Evolutionary conservation across 1,140 invertebrate genomes (phyloP).

Genomic region (Caligus rogercresseyi): DNA sequence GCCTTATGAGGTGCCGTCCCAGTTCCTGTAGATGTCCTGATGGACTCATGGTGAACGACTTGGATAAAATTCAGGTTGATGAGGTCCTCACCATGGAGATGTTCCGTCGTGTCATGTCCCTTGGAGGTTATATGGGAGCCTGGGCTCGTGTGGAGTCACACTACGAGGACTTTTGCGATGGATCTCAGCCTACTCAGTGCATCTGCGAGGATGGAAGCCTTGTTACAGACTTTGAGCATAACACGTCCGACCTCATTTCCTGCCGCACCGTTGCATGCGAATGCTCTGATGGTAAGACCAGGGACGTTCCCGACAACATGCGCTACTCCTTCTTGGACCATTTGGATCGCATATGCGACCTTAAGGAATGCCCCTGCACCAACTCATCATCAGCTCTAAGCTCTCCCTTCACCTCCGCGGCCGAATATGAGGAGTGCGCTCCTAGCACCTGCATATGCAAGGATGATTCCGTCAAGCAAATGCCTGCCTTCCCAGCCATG

Average conservation of each 20-base stretch:
- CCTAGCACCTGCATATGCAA: not conserved
- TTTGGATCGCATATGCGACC: not conserved
- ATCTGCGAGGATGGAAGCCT: not conserved
- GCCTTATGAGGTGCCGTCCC: not conserved
- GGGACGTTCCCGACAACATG: not conserved
- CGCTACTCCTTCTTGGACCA: not conserved
- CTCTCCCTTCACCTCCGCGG: not conserved
- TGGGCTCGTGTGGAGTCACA: not conserved
- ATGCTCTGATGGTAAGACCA: not conserved
- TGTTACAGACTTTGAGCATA: not conserved
- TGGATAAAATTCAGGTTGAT: not conserved
- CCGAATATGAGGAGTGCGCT: not conserved
- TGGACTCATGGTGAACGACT: not conserved
- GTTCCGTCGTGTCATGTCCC: not conserved
- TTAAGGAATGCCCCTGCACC: not conserved
- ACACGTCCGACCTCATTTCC: not conserved
- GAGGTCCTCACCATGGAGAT: not conserved
- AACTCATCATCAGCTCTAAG: not conserved
- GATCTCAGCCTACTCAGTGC: not conserved
- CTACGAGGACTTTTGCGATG: not conserved
- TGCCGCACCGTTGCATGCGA: not conserved
- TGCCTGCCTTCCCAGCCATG: not conserved
- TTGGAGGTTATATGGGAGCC: not conserved
- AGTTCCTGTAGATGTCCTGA: not conserved
- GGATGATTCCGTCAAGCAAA: not conserved